Percentiles rank a stretch among this genome's conserved stretches.
phyloP scores from a whole-genome alignment of 2,113 vertebrate genomes.

The Percina caprodes region DNA sequence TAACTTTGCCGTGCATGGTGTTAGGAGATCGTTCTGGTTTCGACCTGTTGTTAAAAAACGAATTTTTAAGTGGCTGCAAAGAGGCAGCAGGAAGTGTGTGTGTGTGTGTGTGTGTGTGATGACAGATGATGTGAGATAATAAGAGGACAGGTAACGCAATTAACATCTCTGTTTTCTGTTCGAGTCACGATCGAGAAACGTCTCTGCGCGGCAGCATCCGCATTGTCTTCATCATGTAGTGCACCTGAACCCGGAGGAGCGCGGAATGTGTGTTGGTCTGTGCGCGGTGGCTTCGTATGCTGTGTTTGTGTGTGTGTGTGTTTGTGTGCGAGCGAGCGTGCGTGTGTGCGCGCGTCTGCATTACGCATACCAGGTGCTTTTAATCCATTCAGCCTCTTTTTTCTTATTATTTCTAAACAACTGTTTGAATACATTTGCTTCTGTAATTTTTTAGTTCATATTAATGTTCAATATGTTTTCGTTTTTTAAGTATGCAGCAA shows the following conservation, averaged over 20 bases:
- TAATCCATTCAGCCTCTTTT: too few species aligned
- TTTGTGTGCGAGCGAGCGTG: background rate
- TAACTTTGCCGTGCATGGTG: slow-evolving; percentile 41
- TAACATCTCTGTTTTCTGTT: background rate
- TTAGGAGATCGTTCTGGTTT: background rate
- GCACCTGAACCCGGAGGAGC: slow-evolving; percentile 28
- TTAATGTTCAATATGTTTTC: too few species aligned
- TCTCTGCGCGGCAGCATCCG: slow-evolving; percentile 40
- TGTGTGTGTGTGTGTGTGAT: background rate
- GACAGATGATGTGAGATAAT: too few species aligned
- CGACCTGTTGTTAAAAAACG: slow-evolving; percentile 41
- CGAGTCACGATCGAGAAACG: slow-evolving; percentile 26
- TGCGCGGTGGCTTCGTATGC: background rate
- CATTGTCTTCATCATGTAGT: slow-evolving; percentile 43
- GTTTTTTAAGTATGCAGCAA: too few species aligned
- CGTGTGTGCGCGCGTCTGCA: background rate
- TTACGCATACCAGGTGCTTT: too few species aligned
- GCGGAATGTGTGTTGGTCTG: background rate
- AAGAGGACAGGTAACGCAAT: background rate
- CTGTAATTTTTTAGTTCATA: too few species aligned
- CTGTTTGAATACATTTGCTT: too few species aligned
- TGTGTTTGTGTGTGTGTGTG: background rate
- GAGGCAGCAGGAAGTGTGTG: background rate
- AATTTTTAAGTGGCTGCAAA: background rate
- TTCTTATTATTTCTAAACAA: too few species aligned